Evolutionary conservation across 2,888 invertebrate species (phyloP), one percentile per base, ranked within the genome.

Genomic region (Uropetala carovei): DNA sequence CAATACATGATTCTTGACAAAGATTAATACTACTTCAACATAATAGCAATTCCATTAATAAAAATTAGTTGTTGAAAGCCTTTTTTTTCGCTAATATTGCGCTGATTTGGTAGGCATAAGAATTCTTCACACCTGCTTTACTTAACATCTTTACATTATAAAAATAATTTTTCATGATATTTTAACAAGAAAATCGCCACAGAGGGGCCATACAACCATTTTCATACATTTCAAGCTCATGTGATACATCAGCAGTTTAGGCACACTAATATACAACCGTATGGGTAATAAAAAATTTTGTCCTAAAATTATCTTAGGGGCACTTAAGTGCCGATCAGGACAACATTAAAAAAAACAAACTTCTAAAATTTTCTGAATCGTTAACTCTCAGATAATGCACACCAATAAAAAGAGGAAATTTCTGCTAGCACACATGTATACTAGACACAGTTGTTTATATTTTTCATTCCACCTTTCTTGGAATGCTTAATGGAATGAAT

Each of bases 91-190:
- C 27, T 27, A 75, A 13, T 27, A 22, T 22, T 75, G 27, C 18
- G 10, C 22, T 22, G 27, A 75, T 75, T 13, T 27, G 27, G 11
- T 14, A 27, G 3, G 43, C n/a, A 68, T 4, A 75, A 27, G 75
- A 75, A 27, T 18, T 75, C 22, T 75, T 10, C 75, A 75, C 27
- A 27, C 18, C 27, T 22, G 27, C 27, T 75, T 75, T 27, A 75
- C 22, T 27, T 27, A 75, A 75, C 75, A 75, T 75, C 27, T 75
- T 27, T 75, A 75, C 75, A 18, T 75, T 75, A 75, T 75, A 75
- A 75, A 75, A 75, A 75, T 75, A 75, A 75, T 75, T 75, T 75
- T 75, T 75, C 75, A 75, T 75, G 75, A 75, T 27, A 75, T 75
- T 27, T 75, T 27, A 75, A 75, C 75, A 75, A 75, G 75, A 27